Conservation (phyloP, 2,113 vertebrate species). For the Hippotragus niger region DNA sequence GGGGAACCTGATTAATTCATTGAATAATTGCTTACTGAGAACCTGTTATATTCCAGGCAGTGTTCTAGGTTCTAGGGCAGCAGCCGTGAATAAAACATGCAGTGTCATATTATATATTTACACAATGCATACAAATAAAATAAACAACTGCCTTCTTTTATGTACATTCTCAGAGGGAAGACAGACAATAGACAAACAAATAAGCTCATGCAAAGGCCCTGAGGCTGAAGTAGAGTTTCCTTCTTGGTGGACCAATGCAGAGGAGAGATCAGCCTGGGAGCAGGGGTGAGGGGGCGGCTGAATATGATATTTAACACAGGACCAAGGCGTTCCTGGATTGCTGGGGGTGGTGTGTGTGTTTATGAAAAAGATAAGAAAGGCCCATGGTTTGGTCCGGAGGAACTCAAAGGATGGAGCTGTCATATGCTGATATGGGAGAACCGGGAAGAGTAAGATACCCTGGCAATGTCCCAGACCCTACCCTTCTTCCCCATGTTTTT, state of each 20-base stretch:
- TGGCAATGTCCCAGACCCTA: not conserved
- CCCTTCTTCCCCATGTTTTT: not conserved
- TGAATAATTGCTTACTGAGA: not conserved
- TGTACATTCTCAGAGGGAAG: not conserved
- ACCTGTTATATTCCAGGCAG: not conserved
- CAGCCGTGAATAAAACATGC: not conserved
- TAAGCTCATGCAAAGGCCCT: not conserved
- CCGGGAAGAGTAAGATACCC: not conserved
- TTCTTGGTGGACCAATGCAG: not conserved
- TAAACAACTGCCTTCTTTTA: not conserved
- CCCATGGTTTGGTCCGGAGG: too few species aligned
- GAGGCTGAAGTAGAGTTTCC: not conserved
- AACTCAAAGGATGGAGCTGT: too few species aligned
- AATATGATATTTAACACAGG: not conserved
- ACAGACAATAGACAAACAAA: not conserved
- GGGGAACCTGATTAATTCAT: not conserved
- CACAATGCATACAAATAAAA: too few species aligned
- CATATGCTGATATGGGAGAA: not conserved
- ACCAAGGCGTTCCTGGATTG: too few species aligned
- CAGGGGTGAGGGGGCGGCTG: fast-evolving
- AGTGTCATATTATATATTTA: too few species aligned
- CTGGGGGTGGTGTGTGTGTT: not conserved
- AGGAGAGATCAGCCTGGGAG: not conserved
- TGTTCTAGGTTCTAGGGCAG: not conserved
- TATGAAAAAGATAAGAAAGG: too few species aligned